These are phyloP conservation scores for Basileuterus tristriatus DNA, from an alignment of 2,797 vertebrate species.

Conservation along the genomic window DNA sequence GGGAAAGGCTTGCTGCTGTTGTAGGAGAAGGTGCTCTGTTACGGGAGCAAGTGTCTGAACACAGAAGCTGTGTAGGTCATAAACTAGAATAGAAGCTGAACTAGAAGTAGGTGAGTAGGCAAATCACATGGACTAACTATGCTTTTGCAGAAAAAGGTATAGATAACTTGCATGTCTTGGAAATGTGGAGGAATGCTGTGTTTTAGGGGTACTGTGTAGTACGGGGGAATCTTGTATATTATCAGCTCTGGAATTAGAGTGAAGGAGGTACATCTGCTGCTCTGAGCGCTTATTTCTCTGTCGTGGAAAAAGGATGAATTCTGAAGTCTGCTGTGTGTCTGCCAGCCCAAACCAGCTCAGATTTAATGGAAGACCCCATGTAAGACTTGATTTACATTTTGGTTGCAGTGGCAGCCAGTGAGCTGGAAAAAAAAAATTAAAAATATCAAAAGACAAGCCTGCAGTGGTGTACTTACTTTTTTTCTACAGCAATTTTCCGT, in stretches of 20 bases:
- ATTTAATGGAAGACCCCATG: not conserved
- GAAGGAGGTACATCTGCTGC: not conserved
- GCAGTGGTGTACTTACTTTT: not conserved
- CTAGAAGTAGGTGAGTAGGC: not conserved
- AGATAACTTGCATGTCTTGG: not conserved
- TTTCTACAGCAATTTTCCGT: not conserved
- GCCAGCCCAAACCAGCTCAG: not conserved
- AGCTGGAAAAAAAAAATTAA: not conserved
- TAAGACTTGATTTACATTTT: not conserved
- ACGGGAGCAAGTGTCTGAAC: not conserved
- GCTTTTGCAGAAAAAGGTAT: not conserved
- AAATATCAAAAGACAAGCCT: not conserved
- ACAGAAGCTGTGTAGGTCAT: rapidly evolving
- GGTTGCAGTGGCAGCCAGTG: not conserved
- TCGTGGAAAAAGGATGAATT: not conserved
- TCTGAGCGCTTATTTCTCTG: not conserved
- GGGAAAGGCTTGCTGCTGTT: not conserved
- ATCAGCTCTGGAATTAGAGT: not conserved
- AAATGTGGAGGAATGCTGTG: not conserved
- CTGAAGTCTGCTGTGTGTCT: not conserved
- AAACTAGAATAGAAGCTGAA: not conserved
- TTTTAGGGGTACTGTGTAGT: not conserved
- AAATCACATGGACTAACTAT: not conserved
- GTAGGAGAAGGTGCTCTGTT: not conserved
- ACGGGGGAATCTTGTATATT: not conserved